Conservation (phyloP, 2,888 invertebrate species). For the Fragum fragum region DNA sequence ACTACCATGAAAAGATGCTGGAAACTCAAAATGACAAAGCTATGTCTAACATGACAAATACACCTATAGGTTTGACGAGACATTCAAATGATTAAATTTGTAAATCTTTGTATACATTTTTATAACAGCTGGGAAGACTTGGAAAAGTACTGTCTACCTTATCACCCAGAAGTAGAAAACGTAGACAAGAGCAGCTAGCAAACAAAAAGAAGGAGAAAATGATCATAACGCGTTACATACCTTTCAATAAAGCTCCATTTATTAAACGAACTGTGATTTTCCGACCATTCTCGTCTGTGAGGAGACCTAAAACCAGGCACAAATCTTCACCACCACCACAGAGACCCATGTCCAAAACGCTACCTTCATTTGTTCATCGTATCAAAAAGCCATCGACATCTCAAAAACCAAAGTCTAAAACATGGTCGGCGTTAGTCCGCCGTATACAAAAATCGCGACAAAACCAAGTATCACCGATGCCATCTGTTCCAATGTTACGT, state of each 20-base stretch:
- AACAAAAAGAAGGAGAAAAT: conserved; percentile 43
- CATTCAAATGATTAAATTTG: too few relatives aligned
- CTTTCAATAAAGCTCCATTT: conserved; percentile 51
- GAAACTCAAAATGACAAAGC: too few relatives aligned
- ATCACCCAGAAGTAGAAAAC: conserved; percentile 22
- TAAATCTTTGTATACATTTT: too few relatives aligned
- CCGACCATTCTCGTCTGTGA: conserved; percentile 32
- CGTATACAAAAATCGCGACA: conserved; percentile 40
- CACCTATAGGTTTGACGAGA: too few relatives aligned
- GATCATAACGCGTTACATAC: conserved; percentile 56
- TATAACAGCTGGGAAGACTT: background rate
- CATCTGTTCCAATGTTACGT: conserved; percentile 34
- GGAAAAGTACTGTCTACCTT: conserved; percentile 13
- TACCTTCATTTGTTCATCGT: too few relatives aligned
- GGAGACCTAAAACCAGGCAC: background rate
- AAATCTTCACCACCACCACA: background rate
- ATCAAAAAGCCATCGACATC: background rate
- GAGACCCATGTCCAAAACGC: background rate
- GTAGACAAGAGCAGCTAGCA: background rate
- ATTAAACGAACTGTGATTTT: conserved; percentile 58
- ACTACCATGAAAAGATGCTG: too few relatives aligned
- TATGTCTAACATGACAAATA: too few relatives aligned
- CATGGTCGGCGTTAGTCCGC: conserved; percentile 55
- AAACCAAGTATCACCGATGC: conserved; percentile 44
- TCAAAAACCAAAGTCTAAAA: background rate